A percentile compares a stretch with the other conserved stretches of the same genome.
Evolutionary conservation across 2,888 invertebrate genomes (phyloP).

Genomic region (Dendrolimus houi): DNA sequence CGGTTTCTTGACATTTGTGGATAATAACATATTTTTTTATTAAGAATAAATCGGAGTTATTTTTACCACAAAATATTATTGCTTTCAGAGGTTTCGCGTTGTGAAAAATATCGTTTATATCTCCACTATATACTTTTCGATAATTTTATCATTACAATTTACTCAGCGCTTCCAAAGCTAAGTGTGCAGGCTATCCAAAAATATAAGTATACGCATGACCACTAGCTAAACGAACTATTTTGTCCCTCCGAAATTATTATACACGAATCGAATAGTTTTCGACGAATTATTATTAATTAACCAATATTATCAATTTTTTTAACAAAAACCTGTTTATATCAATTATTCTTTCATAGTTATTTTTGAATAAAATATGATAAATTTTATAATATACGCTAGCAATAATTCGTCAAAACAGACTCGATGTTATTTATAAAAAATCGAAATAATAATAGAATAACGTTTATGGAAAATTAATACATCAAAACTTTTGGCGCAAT

Average conservation of each 20-base stretch:
- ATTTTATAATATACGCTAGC: neutral
- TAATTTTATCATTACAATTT: slow-evolving; percentile 29
- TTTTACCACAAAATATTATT: slow-evolving; percentile 68
- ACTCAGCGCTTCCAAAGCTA: slow-evolving; percentile 58
- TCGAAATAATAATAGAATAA: slow-evolving; percentile 44
- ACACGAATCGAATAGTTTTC: slow-evolving; percentile 5
- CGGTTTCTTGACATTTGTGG: slow-evolving; percentile 4
- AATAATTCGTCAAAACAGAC: neutral
- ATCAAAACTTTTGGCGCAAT: slow-evolving; percentile 75
- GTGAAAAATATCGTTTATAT: slow-evolving; percentile 54
- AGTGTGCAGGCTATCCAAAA: slow-evolving; percentile 69
- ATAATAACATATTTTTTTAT: slow-evolving; percentile 13
- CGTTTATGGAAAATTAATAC: slow-evolving; percentile 69
- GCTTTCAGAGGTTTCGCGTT: slow-evolving; percentile 62
- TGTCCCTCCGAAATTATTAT: slow-evolving; percentile 15
- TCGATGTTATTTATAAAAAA: slow-evolving; percentile 13
- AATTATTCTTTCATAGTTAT: neutral
- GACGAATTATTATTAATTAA: slow-evolving; percentile 10
- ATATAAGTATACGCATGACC: slow-evolving; percentile 65
- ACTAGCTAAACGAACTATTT: slow-evolving; percentile 71
- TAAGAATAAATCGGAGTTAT: slow-evolving; percentile 4
- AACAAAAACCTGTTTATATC: neutral
- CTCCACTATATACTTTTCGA: slow-evolving; percentile 18
- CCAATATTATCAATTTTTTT: neutral
- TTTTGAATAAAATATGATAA: neutral